Base-by-base conservation (phyloP, 2,888 invertebrate genomes). In the Rutpela maculata region DNA sequence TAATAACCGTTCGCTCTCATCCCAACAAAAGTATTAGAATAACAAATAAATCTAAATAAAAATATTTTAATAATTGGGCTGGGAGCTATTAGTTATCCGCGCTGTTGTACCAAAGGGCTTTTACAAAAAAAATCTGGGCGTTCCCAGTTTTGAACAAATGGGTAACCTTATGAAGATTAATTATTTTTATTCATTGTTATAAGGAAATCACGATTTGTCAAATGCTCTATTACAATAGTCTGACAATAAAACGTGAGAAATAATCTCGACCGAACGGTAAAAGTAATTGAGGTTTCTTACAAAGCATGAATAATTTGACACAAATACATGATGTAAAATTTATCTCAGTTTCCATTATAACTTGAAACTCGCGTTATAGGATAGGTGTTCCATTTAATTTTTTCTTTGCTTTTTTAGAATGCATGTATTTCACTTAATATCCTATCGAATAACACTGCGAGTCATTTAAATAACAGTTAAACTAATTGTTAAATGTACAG, bases 141-240 rank as follows among this genome's bases (percentile, higher is more conserved):
- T 75, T 72, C 76, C 67, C 67, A 26, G 76, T 75, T 80, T 75
- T 75, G 50, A 76, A 72, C 71, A 70, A 74, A 65, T 76, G 38
- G 26, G 65, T 62, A 67, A 65, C 76, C 74, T 74, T 76, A 77
- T 73, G 68, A 76, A 80, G 80, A 83, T 82, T 83, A 82, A 83
- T 83, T 81, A 82, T 80, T 82, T 82, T 78, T 76, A 78, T 81
- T 78, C 80, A 78, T 81, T 74, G 80, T 81, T 79, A 77, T 77
- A 76, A 78, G 82, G 82, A 84, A 82, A 84, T 84, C 83, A 84
- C 83, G 83, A 84, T 84, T 84, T 84, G 83, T 84, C 83, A 84
- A 84, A 84, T 81, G 80, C 81, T 77, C 76, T 77, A 73, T 75
- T 80, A 84, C 82, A 82, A 84, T 82, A 77, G 80, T 73, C 81